Evolutionary conservation across 2,797 vertebrate genomes (phyloP).

Genomic region (Euthynnus affinis): DNA sequence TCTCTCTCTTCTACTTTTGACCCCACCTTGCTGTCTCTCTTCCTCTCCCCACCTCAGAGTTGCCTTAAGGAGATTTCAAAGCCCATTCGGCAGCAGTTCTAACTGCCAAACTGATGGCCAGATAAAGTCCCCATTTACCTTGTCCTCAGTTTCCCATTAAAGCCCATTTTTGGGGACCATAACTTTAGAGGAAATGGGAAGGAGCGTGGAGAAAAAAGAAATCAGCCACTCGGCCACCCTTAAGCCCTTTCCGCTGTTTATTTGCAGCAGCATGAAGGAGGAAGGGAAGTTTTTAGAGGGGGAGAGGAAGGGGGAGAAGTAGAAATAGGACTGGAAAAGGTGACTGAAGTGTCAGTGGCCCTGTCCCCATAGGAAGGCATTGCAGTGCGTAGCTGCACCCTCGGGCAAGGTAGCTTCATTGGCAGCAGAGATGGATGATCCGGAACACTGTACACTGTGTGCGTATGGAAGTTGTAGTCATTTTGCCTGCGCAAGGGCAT

Average conservation of each 20-base stretch:
- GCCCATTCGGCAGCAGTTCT: slow-evolving; percentile 83
- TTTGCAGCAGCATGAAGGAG: slow-evolving; percentile 74
- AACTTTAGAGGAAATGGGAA: slow-evolving; percentile 79
- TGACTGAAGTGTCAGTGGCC: slow-evolving; percentile 76
- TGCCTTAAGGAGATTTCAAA: slow-evolving; percentile 88
- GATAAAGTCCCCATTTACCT: slow-evolving; percentile 85
- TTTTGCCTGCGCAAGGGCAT: slow-evolving; percentile 77
- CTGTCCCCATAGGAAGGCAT: slow-evolving; percentile 76
- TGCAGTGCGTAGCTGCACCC: slow-evolving; percentile 69
- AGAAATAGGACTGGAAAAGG: slow-evolving; percentile 73
- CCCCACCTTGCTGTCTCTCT: slow-evolving; percentile 67
- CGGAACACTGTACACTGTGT: slow-evolving; percentile 75
- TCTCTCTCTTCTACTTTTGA: slow-evolving; percentile 63
- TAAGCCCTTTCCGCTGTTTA: slow-evolving; percentile 76
- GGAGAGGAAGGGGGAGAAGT: slow-evolving; percentile 56
- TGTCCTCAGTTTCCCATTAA: slow-evolving; percentile 85
- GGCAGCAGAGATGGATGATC: slow-evolving; percentile 83
- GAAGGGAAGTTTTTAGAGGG: slow-evolving; percentile 50
- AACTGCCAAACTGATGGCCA: slow-evolving; percentile 85
- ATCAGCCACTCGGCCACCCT: slow-evolving; percentile 66
- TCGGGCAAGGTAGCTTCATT: slow-evolving; percentile 83
- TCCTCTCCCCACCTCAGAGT: slow-evolving; percentile 73
- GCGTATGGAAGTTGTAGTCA: slow-evolving; percentile 68
- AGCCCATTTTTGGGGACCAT: slow-evolving; percentile 78
- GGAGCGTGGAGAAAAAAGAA: slow-evolving; percentile 68